phyloP scores from a whole-genome alignment of 2,797 vertebrate species.

The Argyrosomus regius region DNA sequence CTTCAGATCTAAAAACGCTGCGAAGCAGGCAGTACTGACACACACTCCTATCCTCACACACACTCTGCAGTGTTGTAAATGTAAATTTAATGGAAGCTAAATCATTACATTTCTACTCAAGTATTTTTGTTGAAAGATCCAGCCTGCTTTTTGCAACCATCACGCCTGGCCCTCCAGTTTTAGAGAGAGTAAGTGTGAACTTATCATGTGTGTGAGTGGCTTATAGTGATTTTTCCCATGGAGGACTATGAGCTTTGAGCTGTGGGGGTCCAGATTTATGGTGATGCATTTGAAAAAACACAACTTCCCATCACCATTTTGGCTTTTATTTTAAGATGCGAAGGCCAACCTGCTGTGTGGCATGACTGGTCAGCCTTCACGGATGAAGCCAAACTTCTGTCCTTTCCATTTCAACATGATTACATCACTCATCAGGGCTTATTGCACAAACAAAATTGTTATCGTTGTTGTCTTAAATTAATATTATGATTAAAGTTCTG shows the following conservation, averaged over 20 bases:
- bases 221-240: not conserved
- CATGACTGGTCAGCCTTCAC: too few relatives aligned
- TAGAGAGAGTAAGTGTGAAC: not conserved
- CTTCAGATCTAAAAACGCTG: conserved; percentile 12
- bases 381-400: not conserved
- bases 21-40: conserved; percentile 20
- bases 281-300: not conserved
- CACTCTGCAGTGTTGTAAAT: conserved; percentile 2
- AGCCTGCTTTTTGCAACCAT: not conserved
- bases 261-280: not conserved
- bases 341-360: not conserved
- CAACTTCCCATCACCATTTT: not conserved
- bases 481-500: too few relatives aligned
- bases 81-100: conserved; percentile 24
- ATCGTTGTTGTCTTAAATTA: too few relatives aligned
- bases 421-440: too few relatives aligned
- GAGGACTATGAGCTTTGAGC: not conserved
- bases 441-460: too few relatives aligned
- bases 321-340: not conserved
- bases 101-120: conserved; percentile 11
- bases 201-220: not conserved
- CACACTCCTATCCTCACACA: conserved; percentile 1
- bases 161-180: not conserved
- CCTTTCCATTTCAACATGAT: not conserved
- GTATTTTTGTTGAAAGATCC: not conserved